Evolutionary conservation across 2,888 invertebrate species (phyloP).

Genomic region (Lysandra bellargus): DNA sequence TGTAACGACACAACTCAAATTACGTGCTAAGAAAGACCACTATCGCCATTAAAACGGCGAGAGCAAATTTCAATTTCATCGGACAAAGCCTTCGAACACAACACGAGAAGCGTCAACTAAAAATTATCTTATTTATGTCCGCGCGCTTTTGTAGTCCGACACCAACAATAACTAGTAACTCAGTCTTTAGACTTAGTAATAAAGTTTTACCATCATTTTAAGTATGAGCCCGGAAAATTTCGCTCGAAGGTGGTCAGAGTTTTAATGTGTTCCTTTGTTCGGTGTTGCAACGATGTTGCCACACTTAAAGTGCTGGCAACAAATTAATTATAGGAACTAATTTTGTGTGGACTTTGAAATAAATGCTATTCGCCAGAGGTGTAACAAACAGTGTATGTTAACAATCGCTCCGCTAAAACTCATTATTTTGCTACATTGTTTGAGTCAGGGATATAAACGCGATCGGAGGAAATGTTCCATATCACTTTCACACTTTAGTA

Average conservation of each 20-base stretch:
- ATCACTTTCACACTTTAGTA: neutral
- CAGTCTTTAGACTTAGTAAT: constrained; percentile 32
- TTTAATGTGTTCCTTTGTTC: constrained; percentile 32
- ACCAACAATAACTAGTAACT: constrained; percentile 41
- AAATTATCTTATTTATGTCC: constrained; percentile 40
- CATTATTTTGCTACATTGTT: constrained; percentile 13
- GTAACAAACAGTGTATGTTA: constrained; percentile 12
- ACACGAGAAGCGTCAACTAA: constrained; percentile 42
- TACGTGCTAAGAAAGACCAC: neutral
- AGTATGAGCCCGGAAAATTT: constrained; percentile 30
- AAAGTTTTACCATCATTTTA: constrained; percentile 34
- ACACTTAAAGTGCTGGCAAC: constrained; percentile 21
- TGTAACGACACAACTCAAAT: constrained; percentile 9
- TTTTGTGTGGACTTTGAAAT: constrained; percentile 28
- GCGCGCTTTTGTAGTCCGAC: constrained; percentile 35
- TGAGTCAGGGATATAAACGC: neutral
- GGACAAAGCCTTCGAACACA: constrained; percentile 25
- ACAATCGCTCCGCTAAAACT: constrained; percentile 14
- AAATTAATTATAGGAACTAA: constrained; percentile 31
- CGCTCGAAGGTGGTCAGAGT: constrained; percentile 19
- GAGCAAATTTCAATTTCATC: constrained; percentile 30
- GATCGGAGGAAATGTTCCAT: neutral
- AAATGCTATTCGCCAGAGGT: constrained; percentile 25
- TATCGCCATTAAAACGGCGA: constrained; percentile 21
- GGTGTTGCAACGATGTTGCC: constrained; percentile 33